phyloP scores from a whole-genome alignment of 1,140 invertebrate genomes.

The Aphidius ervi region DNA sequence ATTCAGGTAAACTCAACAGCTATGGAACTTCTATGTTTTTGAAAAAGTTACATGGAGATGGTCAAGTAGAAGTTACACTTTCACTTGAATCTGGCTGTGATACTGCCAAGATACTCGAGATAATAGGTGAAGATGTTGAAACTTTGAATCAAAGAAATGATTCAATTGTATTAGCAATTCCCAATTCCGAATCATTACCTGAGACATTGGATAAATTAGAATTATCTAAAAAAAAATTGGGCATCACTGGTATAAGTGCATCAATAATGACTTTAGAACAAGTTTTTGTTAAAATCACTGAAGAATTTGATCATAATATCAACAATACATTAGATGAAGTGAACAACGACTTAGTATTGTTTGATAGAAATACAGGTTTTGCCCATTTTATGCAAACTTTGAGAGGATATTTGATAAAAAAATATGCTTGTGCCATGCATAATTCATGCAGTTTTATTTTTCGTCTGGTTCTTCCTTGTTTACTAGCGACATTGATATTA shows the following conservation, averaged over 20 bases:
- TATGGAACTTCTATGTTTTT: conserved; percentile 81
- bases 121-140: conserved; percentile 35
- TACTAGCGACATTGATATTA: conserved; percentile 9
- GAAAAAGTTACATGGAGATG: conserved; percentile 77
- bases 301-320: conserved; percentile 32
- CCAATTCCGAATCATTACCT: conserved; percentile 53
- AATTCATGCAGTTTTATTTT: conserved; percentile 33
- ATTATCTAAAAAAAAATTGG: conserved; percentile 52
- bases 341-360: conserved; percentile 27
- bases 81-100: conserved; percentile 41
- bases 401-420: conserved; percentile 38
- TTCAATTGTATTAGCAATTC: conserved; percentile 49
- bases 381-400: conserved; percentile 34
- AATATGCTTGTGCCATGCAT: conserved; percentile 37
- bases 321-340: conserved; percentile 19
- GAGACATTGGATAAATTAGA: conserved; percentile 66
- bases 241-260: conserved; percentile 71
- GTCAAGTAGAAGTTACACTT: conserved; percentile 48
- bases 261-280: conserved; percentile 81
- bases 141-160: conserved; percentile 37
- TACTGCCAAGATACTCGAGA: conserved; percentile 31
- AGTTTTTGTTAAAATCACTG: conserved; percentile 67
- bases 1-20: conserved; percentile 74
- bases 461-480: conserved; percentile 36
- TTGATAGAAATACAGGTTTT: conserved; percentile 34